Percentiles rank a stretch among this genome's conserved stretches.
These are phyloP conservation scores for Neodiprion virginianus DNA, from an alignment of 1,140 invertebrate genomes.

Conservation along the genomic window DNA sequence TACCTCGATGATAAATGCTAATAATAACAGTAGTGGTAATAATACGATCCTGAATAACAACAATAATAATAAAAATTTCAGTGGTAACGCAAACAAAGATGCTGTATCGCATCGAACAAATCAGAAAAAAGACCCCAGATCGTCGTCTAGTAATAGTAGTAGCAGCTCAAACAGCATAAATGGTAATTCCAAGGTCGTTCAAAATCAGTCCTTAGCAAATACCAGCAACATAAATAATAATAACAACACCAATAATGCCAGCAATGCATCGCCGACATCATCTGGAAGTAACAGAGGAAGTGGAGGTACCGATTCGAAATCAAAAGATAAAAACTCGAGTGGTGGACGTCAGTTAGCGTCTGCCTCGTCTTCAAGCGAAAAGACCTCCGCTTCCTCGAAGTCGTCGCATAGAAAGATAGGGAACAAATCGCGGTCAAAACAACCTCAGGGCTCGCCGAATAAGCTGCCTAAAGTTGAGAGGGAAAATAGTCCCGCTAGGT, in stretches of 20 bases:
- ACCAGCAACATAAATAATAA: conserved; percentile 32
- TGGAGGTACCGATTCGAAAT: conserved; percentile 37
- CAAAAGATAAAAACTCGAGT: conserved; percentile 33
- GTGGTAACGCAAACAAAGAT: conserved; percentile 55
- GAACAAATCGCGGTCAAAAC: conserved; percentile 52
- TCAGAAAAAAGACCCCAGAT: conserved; percentile 58
- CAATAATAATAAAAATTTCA: conserved; percentile 54
- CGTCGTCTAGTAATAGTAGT: conserved; percentile 56
- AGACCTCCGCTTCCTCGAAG: conserved; percentile 49
- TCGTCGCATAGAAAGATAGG: conserved; percentile 51
- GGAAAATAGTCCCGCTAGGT: conserved; percentile 47
- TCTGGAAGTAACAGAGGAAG: conserved; percentile 36
- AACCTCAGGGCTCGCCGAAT: conserved; percentile 41
- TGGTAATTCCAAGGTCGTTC: conserved; percentile 41
- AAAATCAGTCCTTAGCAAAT: conserved; percentile 36
- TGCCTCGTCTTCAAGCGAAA: conserved; percentile 37
- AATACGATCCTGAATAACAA: conserved; percentile 47
- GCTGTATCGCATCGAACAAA: conserved; percentile 53
- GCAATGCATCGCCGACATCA: neutral
- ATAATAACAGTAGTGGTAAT: conserved; percentile 53
- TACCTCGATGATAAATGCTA: conserved; percentile 41
- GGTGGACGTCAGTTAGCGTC: conserved; percentile 33
- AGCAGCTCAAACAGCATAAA: conserved; percentile 40
- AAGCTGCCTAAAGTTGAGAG: conserved; percentile 49
- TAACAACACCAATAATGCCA: conserved; percentile 21